Percentiles rank a stretch among this genome's conserved stretches.
Evolutionary conservation across 2,797 vertebrate genomes (phyloP).

Genomic region (Phoebastria nigripes): DNA sequence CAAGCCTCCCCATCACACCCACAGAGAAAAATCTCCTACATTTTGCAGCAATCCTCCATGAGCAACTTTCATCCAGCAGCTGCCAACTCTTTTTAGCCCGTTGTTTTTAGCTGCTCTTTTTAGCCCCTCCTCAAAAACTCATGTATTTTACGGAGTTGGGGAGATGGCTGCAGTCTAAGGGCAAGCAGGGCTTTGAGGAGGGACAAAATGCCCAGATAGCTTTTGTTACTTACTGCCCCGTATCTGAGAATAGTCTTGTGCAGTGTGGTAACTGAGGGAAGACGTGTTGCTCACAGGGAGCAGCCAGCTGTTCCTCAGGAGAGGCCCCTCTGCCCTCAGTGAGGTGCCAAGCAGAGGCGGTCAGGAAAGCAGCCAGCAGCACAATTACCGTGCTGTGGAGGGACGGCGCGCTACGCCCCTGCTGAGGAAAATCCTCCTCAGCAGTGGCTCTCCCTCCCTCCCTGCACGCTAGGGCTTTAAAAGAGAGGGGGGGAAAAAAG

Average conservation of each 20-base stretch:
- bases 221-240: not conserved
- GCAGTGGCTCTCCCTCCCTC: rapidly evolving
- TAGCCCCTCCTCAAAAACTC: not conserved
- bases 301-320: not conserved
- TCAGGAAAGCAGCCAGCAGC: not conserved
- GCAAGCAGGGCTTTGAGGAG: not conserved
- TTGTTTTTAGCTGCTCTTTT: not conserved
- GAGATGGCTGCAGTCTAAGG: not conserved
- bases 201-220: not conserved
- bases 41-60: not conserved
- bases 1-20: not conserved
- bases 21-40: not conserved
- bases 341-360: not conserved
- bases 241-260: not conserved
- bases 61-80: not conserved
- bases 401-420: rapidly evolving
- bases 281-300: not conserved
- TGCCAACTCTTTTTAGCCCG: not conserved
- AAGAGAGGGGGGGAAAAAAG: rapidly evolving
- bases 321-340: not conserved
- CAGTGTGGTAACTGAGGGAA: not conserved
- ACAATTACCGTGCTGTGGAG: not conserved
- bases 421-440: not conserved
- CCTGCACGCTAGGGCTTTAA: not conserved
- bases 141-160: rapidly evolving